Base-by-base conservation (phyloP, 2,113 vertebrate genomes). In the Microcebus lehilahytsara region DNA sequence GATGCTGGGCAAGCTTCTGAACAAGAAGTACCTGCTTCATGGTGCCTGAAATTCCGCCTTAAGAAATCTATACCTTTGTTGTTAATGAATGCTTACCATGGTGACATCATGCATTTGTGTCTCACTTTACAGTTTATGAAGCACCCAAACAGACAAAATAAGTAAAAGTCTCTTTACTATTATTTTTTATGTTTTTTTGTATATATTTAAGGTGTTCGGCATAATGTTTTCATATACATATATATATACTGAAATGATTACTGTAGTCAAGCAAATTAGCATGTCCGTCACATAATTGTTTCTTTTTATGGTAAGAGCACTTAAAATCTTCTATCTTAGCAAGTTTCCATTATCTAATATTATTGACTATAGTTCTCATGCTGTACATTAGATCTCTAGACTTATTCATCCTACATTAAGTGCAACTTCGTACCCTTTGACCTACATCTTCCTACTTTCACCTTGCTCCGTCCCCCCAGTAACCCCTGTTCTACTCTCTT, bases 381-480 rank as follows among this genome's bases (percentile, higher is more conserved):
- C 8, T 71, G 3, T 53, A 12, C 19, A 11, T 46, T 69, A 34
- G 10, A 25, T 46, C 37, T 75, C n/a, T 46, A 58, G 37, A 37
- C 40, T 64, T 12, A 51, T 9, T 60, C 40, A 25, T 32, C 4
- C 58, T 58, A 30, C 10, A 14, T 11, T 11, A 77, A 46, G 9
- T 40, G 25, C n/a, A 71, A 46, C 13, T 66, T 81, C 27, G 13
- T 34, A 40, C 9, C 17, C 13, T 79, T 56, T 83, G 49, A 49
- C 19, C 2, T 60, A 5, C 22, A 37, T 27, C 34, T 72, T 23
- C 9, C 5, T 22, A 16, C 30, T 49, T 16, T 3, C 14, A 25
- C 34, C 1, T 4, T 7, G 7, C 40, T 7, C 1, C 7, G 2
- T 2, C 4, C 14, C 20, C 20, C 16, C 22, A 14, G 5, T 23